Conservation (phyloP, 1,140 invertebrate species). For the Megalopta genalis region DNA sequence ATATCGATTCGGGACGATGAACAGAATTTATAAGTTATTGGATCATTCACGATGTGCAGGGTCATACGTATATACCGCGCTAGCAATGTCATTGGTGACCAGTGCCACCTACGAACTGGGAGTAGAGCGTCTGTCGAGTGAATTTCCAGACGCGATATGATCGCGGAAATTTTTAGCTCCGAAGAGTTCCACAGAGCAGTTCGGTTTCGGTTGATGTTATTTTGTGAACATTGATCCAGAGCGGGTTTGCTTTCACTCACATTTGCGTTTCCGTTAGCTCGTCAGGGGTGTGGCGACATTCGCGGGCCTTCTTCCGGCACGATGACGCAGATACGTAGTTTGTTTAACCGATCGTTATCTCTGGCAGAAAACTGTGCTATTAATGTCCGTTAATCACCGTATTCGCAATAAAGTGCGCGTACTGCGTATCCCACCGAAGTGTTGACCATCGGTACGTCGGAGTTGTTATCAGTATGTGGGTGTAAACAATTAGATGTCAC, state of each 20-base stretch:
- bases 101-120: constrained; percentile 38
- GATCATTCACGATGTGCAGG: not conserved
- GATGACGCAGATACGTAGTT: constrained; percentile 57
- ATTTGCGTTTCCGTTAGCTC: constrained; percentile 16
- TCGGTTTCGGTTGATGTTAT: not conserved
- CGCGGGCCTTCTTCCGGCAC: constrained; percentile 25
- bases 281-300: constrained; percentile 60
- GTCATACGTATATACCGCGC: constrained; percentile 23
- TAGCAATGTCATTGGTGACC: constrained; percentile 16
- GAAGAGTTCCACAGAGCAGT: not conserved
- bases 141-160: constrained; percentile 14
- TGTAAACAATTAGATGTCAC: not conserved
- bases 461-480: not conserved
- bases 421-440: not conserved
- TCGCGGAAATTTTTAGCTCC: not conserved
- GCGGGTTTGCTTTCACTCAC: constrained; percentile 21
- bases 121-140: not conserved
- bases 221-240: not conserved
- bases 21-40: not conserved
- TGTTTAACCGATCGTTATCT: constrained; percentile 54
- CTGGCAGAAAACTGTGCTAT: constrained; percentile 16
- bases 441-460: not conserved
- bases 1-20: not conserved
- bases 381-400: constrained; percentile 16
- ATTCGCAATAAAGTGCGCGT: not conserved